Evolutionary conservation across 2,113 vertebrate species (phyloP), one percentile per base, ranked within the genome.

Genomic region (Ascaphus truei): DNA sequence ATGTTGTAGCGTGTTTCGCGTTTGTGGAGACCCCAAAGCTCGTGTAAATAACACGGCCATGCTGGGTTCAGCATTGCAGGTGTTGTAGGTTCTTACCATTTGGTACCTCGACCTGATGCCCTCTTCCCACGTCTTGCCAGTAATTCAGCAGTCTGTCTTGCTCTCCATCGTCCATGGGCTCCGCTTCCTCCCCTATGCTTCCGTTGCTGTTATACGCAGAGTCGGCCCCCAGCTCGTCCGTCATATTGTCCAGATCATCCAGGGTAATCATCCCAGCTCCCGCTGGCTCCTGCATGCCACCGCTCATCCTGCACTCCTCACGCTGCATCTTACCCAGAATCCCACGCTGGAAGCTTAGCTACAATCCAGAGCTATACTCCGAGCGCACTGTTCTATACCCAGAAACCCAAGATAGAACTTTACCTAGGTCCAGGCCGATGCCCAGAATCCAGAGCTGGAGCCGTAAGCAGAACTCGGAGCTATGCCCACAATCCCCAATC

Each of bases 71-170:
- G n/a, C n/a, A n/a, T n/a, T n/a, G n/a, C n/a, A n/a, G n/a, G n/a
- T n/a, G n/a, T n/a, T n/a, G n/a, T 1, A 22, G 39, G 15, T 25
- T 9, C 80, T 87, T 90, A 95, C 94, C 94, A 26, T 81, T 73
- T 47, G 92, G 78, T 58, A 95, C 93, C 18, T 94, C 91, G 73
- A 96, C 93, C 72, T 88, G 90, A 84, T 96, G 93, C 18, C 92
- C 90, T 27, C 94, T 66, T 13, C 90, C 93, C 13, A 91, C 87
- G 63, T 90, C 88, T 79, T 92, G 92, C 94, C 93, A 96, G 83
- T 93, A 95, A 25, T 78, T 83, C 8, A 95, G 88, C 68, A 96
- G 84, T 5, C 91, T 74, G 58, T 86, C 76, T 29, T 89, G 83
- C 22, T 84, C 86, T 22, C 86, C 87, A 15, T 87, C 86, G n/a